A percentile compares a stretch with the other conserved stretches of the same genome.
These are phyloP conservation scores for Galleria mellonella DNA, from an alignment of 1,140 invertebrate genomes.

Conservation along the genomic window DNA sequence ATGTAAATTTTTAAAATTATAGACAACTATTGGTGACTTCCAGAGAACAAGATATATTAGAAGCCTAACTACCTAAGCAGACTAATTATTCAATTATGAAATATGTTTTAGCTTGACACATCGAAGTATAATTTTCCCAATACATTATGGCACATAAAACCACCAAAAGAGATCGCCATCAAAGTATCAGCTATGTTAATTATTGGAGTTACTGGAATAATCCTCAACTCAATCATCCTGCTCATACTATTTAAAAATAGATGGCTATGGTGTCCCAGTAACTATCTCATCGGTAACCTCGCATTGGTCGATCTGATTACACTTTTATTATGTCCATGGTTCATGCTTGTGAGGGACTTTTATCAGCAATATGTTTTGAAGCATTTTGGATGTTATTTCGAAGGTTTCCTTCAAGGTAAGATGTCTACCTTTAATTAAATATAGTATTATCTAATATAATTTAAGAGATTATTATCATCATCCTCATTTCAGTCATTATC, in stretches of 20 bases:
- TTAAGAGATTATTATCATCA: too few species aligned
- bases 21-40: too few species aligned
- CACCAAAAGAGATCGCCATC: conserved; percentile 76
- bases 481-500: too few species aligned
- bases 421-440: neutral
- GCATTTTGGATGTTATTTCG: conserved; percentile 79
- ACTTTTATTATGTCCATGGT: conserved; percentile 83
- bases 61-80: too few species aligned
- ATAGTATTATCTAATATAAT: neutral
- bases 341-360: conserved; percentile 81
- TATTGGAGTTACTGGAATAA: conserved; percentile 79
- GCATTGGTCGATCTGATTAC: conserved; percentile 85
- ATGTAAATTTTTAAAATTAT: too few species aligned
- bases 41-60: too few species aligned
- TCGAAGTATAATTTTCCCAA: conserved; percentile 73
- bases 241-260: conserved; percentile 80
- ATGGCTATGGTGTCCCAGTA: conserved; percentile 83
- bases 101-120: conserved; percentile 59
- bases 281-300: conserved; percentile 87
- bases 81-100: too few species aligned
- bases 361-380: conserved; percentile 86
- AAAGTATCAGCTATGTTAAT: conserved; percentile 77
- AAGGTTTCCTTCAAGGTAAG: conserved; percentile 81
- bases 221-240: conserved; percentile 83
- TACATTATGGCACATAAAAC: conserved; percentile 77